A percentile compares a stretch with the other conserved stretches of the same genome.
Conservation (phyloP, 2,888 invertebrate genomes). For the Brenthis daphne region DNA sequence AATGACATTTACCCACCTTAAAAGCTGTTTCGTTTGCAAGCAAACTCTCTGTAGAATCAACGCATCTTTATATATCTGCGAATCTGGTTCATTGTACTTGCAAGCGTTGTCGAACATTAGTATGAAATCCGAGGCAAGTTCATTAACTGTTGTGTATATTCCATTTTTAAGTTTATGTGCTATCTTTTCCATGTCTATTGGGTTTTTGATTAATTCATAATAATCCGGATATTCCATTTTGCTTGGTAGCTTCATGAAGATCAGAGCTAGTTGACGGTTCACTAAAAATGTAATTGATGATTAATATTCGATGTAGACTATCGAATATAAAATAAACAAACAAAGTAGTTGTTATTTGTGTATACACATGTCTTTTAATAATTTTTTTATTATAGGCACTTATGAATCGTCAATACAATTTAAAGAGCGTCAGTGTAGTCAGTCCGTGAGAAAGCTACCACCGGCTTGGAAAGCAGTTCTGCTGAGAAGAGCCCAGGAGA, state of each 20-base stretch:
- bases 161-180: slow-evolving; percentile 91
- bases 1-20: slow-evolving; percentile 80
- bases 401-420: no score
- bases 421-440: no score
- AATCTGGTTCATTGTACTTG: slow-evolving; percentile 98
- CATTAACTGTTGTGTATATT: slow-evolving; percentile 91
- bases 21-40: slow-evolving; percentile 93
- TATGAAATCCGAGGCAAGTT: slow-evolving; percentile 93
- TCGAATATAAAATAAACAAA: no score
- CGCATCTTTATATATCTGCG: slow-evolving; percentile 98
- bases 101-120: slow-evolving; percentile 98
- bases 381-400: no score
- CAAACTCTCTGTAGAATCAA: slow-evolving; percentile 95
- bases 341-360: no score
- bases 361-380: no score
- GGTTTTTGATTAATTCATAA: slow-evolving; percentile 97
- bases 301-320: not conserved
- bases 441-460: no score
- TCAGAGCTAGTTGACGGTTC: slow-evolving; percentile 93
- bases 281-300: slow-evolving; percentile 74
- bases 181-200: slow-evolving; percentile 98
- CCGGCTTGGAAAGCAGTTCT: no score
- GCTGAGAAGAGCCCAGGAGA: no score
- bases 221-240: slow-evolving; percentile 98
- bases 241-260: slow-evolving; percentile 97